Evolutionary conservation across 2,888 invertebrate species (phyloP).

Genomic region (Autographa pulchrina): DNA sequence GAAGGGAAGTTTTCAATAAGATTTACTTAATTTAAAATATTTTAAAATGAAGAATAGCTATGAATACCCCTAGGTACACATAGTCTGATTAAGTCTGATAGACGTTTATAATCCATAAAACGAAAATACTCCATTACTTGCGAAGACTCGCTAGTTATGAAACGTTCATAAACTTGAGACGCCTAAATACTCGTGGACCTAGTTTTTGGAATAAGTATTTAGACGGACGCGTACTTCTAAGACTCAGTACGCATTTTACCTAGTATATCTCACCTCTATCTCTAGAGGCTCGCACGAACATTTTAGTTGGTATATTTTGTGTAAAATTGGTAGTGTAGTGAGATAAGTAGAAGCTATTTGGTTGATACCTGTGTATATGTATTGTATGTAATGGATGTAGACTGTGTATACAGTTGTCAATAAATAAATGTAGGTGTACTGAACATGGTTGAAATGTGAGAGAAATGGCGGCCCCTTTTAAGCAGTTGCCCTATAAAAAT

Average conservation of each 20-base stretch:
- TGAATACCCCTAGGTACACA: too few species aligned
- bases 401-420: too few species aligned
- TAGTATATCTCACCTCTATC: constrained; percentile 1
- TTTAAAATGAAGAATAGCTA: too few species aligned
- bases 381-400: too few species aligned
- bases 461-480: too few species aligned
- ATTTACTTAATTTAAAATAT: too few species aligned
- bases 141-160: not conserved
- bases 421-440: too few species aligned
- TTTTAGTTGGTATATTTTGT: not conserved
- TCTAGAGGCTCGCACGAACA: not conserved
- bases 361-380: not conserved
- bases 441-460: too few species aligned
- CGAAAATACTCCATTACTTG: not conserved
- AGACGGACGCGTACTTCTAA: constrained; percentile 8
- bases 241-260: constrained; percentile 9
- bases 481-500: too few species aligned
- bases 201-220: constrained; percentile 7
- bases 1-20: too few species aligned
- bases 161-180: constrained; percentile 1
- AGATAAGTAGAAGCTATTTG: not conserved
- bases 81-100: too few species aligned
- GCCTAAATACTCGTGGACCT: constrained; percentile 9
- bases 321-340: not conserved
- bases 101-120: not conserved